Percentiles rank a stretch among this genome's conserved stretches.
phyloP scores from a whole-genome alignment of 2,113 vertebrate species.

The Carlito syrichta region DNA sequence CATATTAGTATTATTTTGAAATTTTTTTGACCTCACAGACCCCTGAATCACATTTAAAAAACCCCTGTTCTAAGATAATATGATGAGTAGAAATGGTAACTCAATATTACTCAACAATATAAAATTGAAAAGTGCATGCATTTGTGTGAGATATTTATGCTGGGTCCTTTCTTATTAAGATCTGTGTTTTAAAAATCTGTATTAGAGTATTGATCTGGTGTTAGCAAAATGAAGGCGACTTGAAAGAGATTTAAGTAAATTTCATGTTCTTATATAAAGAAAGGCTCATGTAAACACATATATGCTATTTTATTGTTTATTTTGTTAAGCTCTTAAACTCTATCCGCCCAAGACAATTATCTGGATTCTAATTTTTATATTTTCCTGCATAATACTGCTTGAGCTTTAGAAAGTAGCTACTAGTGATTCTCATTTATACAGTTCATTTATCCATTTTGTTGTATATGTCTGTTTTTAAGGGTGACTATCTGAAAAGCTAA shows the following conservation, averaged over 20 bases:
- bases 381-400: neutral
- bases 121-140: neutral
- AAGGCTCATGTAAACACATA: neutral
- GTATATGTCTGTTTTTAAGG: neutral
- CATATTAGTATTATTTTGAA: neutral
- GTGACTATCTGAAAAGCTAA: neutral
- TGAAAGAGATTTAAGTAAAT: neutral
- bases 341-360: neutral
- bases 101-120: neutral
- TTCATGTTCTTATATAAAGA: neutral
- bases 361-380: neutral
- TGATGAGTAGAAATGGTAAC: neutral
- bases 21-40: neutral
- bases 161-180: neutral
- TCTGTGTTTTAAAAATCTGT: neutral
- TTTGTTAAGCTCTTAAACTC: neutral
- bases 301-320: neutral
- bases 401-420: neutral
- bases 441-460: neutral
- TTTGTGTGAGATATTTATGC: neutral
- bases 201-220: neutral
- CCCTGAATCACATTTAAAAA: neutral
- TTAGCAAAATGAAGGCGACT: constrained; percentile 4
- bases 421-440: neutral
- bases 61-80: neutral